Conservation (phyloP, 2,797 vertebrate species). For the Crocidura indochinensis region DNA sequence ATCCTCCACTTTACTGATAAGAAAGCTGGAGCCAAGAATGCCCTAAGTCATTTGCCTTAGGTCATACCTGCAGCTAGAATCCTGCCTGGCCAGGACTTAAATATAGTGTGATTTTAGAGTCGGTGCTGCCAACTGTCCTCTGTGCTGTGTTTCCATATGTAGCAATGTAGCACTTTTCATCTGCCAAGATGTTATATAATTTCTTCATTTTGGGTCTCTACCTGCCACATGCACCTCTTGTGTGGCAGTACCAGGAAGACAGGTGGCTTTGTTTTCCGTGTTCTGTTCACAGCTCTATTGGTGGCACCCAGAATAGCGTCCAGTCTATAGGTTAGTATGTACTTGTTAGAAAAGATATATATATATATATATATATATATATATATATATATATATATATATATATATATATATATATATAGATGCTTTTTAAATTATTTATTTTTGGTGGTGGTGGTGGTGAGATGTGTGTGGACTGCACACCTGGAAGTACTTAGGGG, state of each 20-base stretch:
- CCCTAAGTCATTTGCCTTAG: not conserved
- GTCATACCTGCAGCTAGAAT: not conserved
- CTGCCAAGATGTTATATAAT: not conserved
- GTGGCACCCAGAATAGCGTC: conserved; percentile 4
- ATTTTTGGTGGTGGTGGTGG: not conserved
- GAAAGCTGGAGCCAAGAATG: conserved; percentile 4
- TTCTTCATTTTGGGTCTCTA: conserved; percentile 11
- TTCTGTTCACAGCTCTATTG: conserved; percentile 29
- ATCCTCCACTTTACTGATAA: conserved; percentile 22
- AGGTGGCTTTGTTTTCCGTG: not conserved
- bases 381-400: not conserved
- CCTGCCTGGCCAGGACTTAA: not conserved
- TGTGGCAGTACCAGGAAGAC: conserved; percentile 45
- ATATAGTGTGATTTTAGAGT: not conserved
- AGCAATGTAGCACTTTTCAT: not conserved
- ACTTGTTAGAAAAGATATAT: conserved; percentile 41
- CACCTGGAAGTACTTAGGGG: not conserved
- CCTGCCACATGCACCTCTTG: not conserved
- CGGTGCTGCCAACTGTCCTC: not conserved
- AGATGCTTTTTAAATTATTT: conserved; percentile 23
- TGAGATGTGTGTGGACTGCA: too few relatives aligned
- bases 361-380: not conserved
- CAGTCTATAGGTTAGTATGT: not conserved
- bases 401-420: not conserved
- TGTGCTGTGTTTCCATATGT: not conserved